Evolutionary conservation across 2,888 invertebrate species (phyloP), one percentile per base, ranked within the genome.

Genomic region (Orthosia incerta): DNA sequence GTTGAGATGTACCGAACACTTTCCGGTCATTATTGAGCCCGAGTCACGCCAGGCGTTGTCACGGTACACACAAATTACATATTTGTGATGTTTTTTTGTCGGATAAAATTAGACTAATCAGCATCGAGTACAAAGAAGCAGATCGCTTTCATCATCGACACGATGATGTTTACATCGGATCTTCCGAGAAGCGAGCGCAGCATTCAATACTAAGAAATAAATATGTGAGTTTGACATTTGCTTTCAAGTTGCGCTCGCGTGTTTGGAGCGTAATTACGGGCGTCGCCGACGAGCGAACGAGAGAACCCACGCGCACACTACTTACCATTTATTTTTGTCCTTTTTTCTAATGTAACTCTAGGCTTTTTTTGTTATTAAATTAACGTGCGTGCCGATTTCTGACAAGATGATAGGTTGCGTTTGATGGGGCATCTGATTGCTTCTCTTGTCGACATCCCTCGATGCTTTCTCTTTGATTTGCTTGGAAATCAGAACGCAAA

Each of bases 101-200:
- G 83, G 90, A 91, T 93, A 93, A 95, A 95, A 95, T 96, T 95
- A 95, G 95, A 94, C 92, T 94, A 96, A 96, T 96, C 96, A 95
- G 93, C 93, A 93, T 93, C 89, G 93, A 91, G 95, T 93, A 96
- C 95, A 95, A 95, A 96, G 96, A 93, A 92, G 91, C 94, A 94
- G 94, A 95, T 95, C 95, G 95, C 96, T 96, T 96, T 96, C 96
- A 96, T 96, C 96, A 96, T 96, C 95, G 96, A 96, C 96, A 95
- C 89, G 94, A 92, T 94, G 94, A 93, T 96, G 96, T 96, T 96
- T 96, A 96, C 94, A 91, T 90, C 91, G 93, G 89, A 92, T 93
- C 92, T 96, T 96, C 96, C 91, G 91, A 95, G 96, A 96, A 96
- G 87, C 93, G 92, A 89, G 91, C 91, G 92, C 94, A 92, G 91